Percentiles rank a stretch among this genome's conserved stretches.
Conservation (phyloP, 2,888 invertebrate species). For the Nasonia oneida region DNA sequence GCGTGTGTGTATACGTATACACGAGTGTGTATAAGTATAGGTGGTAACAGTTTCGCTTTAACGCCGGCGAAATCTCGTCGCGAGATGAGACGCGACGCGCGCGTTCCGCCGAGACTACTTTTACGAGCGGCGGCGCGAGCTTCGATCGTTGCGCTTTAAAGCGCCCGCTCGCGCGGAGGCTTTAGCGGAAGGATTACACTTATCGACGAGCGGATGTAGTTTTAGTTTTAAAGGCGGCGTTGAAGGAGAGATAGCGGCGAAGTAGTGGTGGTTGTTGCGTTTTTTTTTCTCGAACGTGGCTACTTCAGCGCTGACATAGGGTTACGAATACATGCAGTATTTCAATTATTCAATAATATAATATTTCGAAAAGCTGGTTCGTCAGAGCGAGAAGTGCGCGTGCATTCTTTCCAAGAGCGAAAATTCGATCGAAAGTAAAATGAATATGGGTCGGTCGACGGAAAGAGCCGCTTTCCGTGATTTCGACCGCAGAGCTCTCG, state of each 20-base stretch:
- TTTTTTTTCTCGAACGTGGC: not conserved
- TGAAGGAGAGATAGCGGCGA: not conserved
- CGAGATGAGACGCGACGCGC: constrained; percentile 22
- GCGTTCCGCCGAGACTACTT: not conserved
- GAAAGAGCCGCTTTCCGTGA: not conserved
- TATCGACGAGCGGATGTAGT: not conserved
- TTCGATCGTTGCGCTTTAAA: constrained; percentile 37
- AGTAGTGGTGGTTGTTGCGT: no score
- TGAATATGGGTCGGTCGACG: not conserved
- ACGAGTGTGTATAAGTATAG: not conserved
- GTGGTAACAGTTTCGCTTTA: constrained; percentile 29
- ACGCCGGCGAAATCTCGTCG: constrained; percentile 23
- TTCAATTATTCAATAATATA: no score
- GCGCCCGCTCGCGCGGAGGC: not conserved
- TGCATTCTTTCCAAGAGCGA: not conserved
- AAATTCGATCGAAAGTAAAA: not conserved
- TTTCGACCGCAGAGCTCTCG: not conserved
- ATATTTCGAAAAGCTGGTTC: not conserved
- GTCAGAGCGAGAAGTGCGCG: not conserved
- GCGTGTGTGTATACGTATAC: no score
- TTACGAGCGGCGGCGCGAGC: constrained; percentile 13
- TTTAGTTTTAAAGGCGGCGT: not conserved
- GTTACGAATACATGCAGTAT: no score
- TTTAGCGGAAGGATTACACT: constrained; percentile 10
- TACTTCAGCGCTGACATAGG: no score